phyloP scores from a whole-genome alignment of 2,113 vertebrate species.

The Cavia porcellus region DNA sequence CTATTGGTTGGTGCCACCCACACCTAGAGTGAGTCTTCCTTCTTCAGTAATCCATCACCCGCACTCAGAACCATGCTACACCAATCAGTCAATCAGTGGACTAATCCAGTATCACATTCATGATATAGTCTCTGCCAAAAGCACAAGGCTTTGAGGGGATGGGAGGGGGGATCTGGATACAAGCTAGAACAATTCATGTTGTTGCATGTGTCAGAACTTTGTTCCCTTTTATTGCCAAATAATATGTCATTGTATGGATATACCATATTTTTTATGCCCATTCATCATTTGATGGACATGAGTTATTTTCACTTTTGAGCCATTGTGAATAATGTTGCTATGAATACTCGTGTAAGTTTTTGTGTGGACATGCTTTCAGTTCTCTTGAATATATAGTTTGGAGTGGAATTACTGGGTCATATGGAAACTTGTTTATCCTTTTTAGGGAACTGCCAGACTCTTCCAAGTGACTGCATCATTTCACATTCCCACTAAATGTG shows the following conservation, averaged over 20 bases:
- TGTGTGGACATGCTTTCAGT: neutral
- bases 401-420: conserved; percentile 3
- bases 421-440: neutral
- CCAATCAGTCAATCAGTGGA: neutral
- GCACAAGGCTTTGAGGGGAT: neutral
- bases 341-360: neutral
- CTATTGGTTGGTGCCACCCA: neutral
- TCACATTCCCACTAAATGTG: neutral
- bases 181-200: neutral
- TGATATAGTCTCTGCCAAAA: neutral
- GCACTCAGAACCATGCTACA: neutral
- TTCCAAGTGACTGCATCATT: neutral
- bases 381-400: neutral
- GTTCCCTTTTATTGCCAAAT: neutral
- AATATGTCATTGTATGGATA: neutral
- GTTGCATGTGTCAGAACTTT: neutral
- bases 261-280: neutral
- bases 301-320: neutral
- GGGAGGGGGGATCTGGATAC: neutral
- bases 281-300: neutral
- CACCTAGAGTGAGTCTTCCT: neutral
- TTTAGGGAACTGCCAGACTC: conserved; percentile 6
- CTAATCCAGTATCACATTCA: neutral
- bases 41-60: neutral
- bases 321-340: neutral